phyloP scores from a whole-genome alignment of 1,140 invertebrate species.

The Aphis gossypii region DNA sequence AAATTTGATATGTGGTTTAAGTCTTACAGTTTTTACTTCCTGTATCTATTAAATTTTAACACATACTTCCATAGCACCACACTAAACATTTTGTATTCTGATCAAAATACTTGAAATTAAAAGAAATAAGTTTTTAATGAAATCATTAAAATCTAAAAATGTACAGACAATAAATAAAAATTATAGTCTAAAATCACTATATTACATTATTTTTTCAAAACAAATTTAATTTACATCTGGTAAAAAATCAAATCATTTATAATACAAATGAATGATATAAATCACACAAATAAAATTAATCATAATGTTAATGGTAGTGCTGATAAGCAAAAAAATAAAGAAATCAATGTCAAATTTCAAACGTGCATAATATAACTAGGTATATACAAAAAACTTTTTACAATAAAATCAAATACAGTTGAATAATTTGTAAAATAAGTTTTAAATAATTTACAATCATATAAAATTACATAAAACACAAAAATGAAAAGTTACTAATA shows the following conservation, averaged over 20 bases:
- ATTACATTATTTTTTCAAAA: constrained; percentile 11
- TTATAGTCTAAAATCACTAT: constrained; percentile 23
- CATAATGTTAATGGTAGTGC: constrained; percentile 52
- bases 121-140: not conserved
- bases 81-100: not conserved
- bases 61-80: not conserved
- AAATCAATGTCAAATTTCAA: constrained; percentile 43
- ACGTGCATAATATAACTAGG: constrained; percentile 16
- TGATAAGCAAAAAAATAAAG: constrained; percentile 29
- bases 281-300: constrained; percentile 33
- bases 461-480: constrained; percentile 24
- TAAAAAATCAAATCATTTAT: constrained; percentile 37
- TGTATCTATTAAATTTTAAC: not conserved
- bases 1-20: not conserved
- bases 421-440: not conserved
- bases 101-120: not conserved
- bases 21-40: not conserved
- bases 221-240: constrained; percentile 36
- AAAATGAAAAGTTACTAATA: constrained; percentile 11
- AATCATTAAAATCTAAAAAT: not conserved
- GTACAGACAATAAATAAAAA: constrained; percentile 9
- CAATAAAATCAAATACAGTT: not conserved
- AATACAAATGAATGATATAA: constrained; percentile 27
- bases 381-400: constrained; percentile 34
- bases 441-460: constrained; percentile 28